A percentile compares a stretch with the other conserved stretches of the same genome.
Evolutionary conservation across 2,888 invertebrate species (phyloP).

Genomic region (Parnassius smintheus): DNA sequence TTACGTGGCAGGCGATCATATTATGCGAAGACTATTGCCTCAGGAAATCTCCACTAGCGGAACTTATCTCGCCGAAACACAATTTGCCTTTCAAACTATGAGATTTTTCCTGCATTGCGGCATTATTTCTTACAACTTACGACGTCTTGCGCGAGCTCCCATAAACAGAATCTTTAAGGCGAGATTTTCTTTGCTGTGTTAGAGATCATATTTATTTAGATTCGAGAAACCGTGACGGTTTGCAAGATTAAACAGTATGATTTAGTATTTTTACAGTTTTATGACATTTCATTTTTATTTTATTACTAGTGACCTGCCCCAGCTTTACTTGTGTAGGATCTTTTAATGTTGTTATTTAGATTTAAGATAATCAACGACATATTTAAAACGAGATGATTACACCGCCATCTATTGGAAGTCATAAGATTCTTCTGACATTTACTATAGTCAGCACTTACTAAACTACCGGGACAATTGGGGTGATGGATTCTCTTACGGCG

Average conservation of each 20-base stretch:
- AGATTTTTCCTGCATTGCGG: conserved; percentile 47
- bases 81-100: conserved; percentile 57
- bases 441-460: too few relatives aligned
- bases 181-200: conserved; percentile 21
- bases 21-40: conserved; percentile 45
- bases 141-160: conserved; percentile 19
- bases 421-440: too few relatives aligned
- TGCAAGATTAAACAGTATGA: neutral
- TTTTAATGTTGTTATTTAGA: too few relatives aligned
- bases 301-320: too few relatives aligned
- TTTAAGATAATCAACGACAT: too few relatives aligned
- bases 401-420: too few relatives aligned
- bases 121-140: conserved; percentile 56
- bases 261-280: too few relatives aligned
- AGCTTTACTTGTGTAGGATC: too few relatives aligned
- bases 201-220: conserved; percentile 8
- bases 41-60: conserved; percentile 33
- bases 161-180: conserved; percentile 21
- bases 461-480: too few relatives aligned
- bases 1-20: conserved; percentile 34
- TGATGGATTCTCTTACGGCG: too few relatives aligned
- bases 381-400: too few relatives aligned
- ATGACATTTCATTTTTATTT: too few relatives aligned
- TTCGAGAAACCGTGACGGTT: conserved; percentile 4
- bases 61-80: conserved; percentile 41